Evolutionary conservation across 2,888 invertebrate species (phyloP), one percentile per base, ranked within the genome.

Genomic region (Pristionchus japonicus): DNA sequence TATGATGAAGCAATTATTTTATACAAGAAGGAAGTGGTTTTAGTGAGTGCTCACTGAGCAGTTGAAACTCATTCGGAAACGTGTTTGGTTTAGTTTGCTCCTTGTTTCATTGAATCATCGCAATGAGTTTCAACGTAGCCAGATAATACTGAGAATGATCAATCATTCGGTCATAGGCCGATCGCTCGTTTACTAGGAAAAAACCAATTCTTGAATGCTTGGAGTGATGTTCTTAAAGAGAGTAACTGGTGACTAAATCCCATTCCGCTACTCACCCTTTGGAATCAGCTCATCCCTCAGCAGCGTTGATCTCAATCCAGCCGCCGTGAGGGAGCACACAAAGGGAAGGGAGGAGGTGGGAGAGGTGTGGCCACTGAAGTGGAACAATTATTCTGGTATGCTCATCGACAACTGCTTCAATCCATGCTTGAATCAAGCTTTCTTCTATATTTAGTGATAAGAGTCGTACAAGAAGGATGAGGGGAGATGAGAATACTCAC

Each of bases 241-340:
- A n/a, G n/a, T n/a, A n/a, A n/a, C n/a, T n/a, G n/a, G n/a, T n/a
- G n/a, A n/a, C n/a, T n/a, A n/a, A n/a, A n/a, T n/a, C n/a, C n/a
- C n/a, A n/a, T n/a, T n/a, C n/a, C n/a, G n/a, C n/a, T n/a, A n/a
- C n/a, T n/a, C n/a, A 86, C 86, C 86, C 74, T 27, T 86, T 3
- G 86, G 86, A 49, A 86, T 86, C 11, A 86, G 31, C 31, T 86
- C 70, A 17, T 86, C 86, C 23, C 86, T 74, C 11, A 86, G 49
- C 17, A 86, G 86, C 4, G 34, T 31, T 47, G 34, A 27, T 34
- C 86, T 27, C 47, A 70, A 1, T 74, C 86, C 86, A 3, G 49
- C 86, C 47, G 31, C 34, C 37, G 70, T 86, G 13, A 86, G 74
- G 1, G 70, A n/a, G 52, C 86, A 86, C 31, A 86, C 49, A 40